Percentiles rank a stretch among this genome's conserved stretches.
Conservation (phyloP, 2,113 vertebrate genomes). For the Lamprologus callipterus region DNA sequence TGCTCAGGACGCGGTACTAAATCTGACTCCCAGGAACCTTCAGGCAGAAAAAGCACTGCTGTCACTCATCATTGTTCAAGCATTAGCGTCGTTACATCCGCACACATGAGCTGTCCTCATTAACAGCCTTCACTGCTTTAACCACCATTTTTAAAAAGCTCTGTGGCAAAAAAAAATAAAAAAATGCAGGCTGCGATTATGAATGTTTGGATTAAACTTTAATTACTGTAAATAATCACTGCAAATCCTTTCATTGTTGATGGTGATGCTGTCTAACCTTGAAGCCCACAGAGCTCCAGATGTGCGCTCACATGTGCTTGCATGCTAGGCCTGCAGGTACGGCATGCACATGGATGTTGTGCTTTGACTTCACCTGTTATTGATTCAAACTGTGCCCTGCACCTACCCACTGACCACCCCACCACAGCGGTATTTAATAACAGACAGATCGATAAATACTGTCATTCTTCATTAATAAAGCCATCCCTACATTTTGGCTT, state of each 20-base stretch:
- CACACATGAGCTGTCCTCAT: constrained; percentile 28
- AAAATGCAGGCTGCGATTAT: background rate
- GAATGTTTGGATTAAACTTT: background rate
- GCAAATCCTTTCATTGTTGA: background rate
- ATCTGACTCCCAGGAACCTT: constrained; percentile 40
- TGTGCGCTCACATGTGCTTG: background rate
- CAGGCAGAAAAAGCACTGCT: constrained; percentile 17
- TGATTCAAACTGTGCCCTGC: background rate
- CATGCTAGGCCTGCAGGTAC: background rate
- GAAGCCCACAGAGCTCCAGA: background rate
- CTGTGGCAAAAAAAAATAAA: background rate
- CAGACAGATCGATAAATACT: constrained; percentile 46
- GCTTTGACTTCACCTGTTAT: background rate
- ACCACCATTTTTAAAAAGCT: background rate
- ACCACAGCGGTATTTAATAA: constrained; percentile 32
- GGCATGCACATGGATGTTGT: background rate
- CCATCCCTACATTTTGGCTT: background rate
- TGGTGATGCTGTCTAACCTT: background rate
- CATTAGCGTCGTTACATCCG: background rate
- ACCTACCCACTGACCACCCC: background rate
- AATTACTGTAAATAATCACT: background rate
- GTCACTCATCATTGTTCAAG: constrained; percentile 27
- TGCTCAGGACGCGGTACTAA: constrained; percentile 1
- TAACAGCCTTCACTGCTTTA: background rate
- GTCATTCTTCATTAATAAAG: constrained; percentile 41